Evolutionary conservation across 2,888 invertebrate species (phyloP).

Genomic region (Pammene fasciana): DNA sequence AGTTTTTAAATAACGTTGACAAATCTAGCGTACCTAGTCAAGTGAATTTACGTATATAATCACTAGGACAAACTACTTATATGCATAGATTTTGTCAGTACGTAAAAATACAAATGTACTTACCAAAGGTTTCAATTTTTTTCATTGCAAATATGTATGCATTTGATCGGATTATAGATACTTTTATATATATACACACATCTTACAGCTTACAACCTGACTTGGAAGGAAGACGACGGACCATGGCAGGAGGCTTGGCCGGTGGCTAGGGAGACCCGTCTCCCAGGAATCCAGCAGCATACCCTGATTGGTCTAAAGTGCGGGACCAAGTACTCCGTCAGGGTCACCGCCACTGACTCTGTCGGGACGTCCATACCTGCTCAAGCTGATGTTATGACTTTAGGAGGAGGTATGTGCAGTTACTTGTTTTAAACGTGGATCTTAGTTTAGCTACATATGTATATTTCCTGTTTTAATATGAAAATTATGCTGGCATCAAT

Average conservation of each 20-base stretch:
- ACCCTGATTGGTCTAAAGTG: constrained; percentile 89
- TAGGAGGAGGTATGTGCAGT: constrained; percentile 81
- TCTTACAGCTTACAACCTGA: constrained; percentile 74
- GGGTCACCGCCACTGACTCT: constrained; percentile 90
- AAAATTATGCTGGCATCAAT: too few relatives aligned
- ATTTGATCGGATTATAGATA: neutral
- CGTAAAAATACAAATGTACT: too few relatives aligned
- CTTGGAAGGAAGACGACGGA: constrained; percentile 78
- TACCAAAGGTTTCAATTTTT: neutral
- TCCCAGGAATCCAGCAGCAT: constrained; percentile 84
- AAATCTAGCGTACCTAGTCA: too few relatives aligned
- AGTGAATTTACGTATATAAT: too few relatives aligned
- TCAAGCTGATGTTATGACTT: constrained; percentile 82
- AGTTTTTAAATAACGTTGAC: too few relatives aligned
- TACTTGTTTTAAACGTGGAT: neutral
- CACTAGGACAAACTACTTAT: too few relatives aligned
- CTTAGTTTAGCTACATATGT: too few relatives aligned
- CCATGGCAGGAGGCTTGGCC: constrained; percentile 85
- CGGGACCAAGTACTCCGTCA: constrained; percentile 91
- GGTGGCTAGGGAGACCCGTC: constrained; percentile 81
- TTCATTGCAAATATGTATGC: neutral
- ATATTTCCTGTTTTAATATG: too few relatives aligned
- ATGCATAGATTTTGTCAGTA: too few relatives aligned
- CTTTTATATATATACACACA: neutral
- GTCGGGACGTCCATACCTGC: constrained; percentile 90